These are phyloP conservation scores for Holacanthus passer DNA, from an alignment of 2,113 vertebrate genomes.

Conservation along the genomic window DNA sequence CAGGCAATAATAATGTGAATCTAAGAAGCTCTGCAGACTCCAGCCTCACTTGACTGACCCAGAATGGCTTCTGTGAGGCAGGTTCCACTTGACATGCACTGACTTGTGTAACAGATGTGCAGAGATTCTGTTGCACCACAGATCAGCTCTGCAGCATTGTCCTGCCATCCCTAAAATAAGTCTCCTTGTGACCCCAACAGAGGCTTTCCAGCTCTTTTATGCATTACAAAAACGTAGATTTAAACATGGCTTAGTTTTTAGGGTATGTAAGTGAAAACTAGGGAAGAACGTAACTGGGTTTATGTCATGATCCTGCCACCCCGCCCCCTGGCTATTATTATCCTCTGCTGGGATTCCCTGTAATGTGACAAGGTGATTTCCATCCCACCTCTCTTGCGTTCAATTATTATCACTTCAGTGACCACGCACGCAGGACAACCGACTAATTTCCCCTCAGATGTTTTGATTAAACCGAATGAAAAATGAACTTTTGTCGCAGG, in stretches of 20 bases:
- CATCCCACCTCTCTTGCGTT: background rate
- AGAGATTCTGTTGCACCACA: background rate
- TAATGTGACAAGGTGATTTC: background rate
- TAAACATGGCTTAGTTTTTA: background rate
- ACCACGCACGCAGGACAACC: background rate
- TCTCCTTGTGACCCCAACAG: too few relatives aligned
- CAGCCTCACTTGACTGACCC: background rate
- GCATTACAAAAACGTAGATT: background rate
- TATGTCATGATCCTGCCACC: background rate
- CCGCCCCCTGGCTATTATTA: constrained; percentile 32
- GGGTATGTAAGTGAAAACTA: background rate
- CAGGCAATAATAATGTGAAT: background rate
- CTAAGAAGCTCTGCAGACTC: background rate
- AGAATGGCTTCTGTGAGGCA: background rate
- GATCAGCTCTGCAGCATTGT: background rate
- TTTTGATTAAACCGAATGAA: background rate
- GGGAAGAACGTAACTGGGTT: background rate
- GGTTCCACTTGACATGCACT: background rate
- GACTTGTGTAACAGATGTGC: constrained; percentile 21
- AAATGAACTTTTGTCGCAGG: constrained; percentile 26
- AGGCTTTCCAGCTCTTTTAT: accelerated
- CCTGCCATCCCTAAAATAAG: background rate
- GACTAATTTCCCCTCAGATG: accelerated
- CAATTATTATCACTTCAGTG: background rate
- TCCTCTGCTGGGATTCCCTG: constrained; percentile 52